A percentile compares a stretch with the other conserved stretches of the same genome.
phyloP scores from a whole-genome alignment of 2,113 vertebrate species.

The Mirza zaza region DNA sequence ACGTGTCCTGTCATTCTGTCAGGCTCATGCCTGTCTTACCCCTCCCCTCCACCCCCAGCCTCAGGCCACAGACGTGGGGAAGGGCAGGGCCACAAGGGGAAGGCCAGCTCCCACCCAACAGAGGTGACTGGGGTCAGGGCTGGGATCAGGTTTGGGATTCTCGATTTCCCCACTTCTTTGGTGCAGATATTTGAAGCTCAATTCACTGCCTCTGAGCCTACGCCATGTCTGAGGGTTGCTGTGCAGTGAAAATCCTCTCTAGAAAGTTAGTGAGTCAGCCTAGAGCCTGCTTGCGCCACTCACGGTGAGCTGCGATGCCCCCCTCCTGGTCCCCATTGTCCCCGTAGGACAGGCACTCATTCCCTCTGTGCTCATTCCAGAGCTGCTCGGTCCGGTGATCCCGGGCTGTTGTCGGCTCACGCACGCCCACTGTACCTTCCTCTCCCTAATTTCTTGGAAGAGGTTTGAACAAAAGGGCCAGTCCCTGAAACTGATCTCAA shows the following conservation, averaged over 20 bases:
- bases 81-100: too few species aligned
- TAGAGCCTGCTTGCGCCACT: not conserved
- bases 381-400: accelerated
- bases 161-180: not conserved
- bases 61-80: not conserved
- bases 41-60: accelerated
- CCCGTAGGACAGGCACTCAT: accelerated
- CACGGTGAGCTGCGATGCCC: accelerated
- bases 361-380: accelerated
- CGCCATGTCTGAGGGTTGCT: not conserved
- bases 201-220: not conserved
- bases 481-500: not conserved
- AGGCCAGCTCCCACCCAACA: not conserved
- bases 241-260: not conserved
- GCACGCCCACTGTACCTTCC: not conserved
- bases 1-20: not conserved
- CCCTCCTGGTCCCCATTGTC: not conserved
- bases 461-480: not conserved
- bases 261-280: not conserved
- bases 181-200: not conserved
- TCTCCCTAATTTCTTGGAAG: not conserved
- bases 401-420: not conserved
- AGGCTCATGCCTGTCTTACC: not conserved
- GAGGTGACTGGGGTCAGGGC: not conserved
- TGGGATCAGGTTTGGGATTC: not conserved